These are phyloP conservation scores for Trichoplusia ni DNA, from an alignment of 1,140 invertebrate genomes.

Conservation along the genomic window DNA sequence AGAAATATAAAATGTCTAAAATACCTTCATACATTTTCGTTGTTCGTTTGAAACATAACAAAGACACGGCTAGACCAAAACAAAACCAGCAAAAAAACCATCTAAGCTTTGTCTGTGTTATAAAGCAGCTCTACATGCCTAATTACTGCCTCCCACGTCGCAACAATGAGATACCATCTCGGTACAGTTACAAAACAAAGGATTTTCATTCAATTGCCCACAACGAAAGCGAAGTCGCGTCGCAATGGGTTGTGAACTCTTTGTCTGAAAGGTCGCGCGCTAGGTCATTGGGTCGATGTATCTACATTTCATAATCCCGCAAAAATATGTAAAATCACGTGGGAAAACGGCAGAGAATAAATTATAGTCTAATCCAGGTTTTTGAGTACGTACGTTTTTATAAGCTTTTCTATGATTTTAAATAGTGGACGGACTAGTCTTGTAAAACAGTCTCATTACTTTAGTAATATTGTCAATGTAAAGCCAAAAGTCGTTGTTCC, in stretches of 20 bases:
- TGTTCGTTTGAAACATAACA: too few relatives aligned
- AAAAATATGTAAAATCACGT: too few relatives aligned
- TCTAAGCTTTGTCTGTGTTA: neutral
- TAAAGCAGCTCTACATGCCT: neutral
- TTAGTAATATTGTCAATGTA: too few relatives aligned
- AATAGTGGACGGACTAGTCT: too few relatives aligned
- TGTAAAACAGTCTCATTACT: too few relatives aligned
- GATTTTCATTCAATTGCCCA: constrained; percentile 26
- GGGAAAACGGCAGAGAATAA: too few relatives aligned
- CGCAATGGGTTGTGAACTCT: constrained; percentile 7
- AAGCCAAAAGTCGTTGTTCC: too few relatives aligned
- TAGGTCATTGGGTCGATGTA: constrained; percentile 28
- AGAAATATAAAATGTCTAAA: too few relatives aligned
- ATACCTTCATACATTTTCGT: too few relatives aligned
- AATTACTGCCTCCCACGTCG: constrained; percentile 18
- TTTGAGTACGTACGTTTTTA: too few relatives aligned
- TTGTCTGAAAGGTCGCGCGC: constrained; percentile 21
- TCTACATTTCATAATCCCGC: constrained; percentile 5
- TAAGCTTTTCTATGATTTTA: neutral
- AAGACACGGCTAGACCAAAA: too few relatives aligned
- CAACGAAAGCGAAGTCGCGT: constrained; percentile 22
- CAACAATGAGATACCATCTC: constrained; percentile 21
- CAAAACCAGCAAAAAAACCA: neutral
- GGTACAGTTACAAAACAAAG: constrained; percentile 27
- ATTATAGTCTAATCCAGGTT: too few relatives aligned